Conservation (phyloP, 2,888 invertebrate genomes). For the Carterocephalus palaemon region DNA sequence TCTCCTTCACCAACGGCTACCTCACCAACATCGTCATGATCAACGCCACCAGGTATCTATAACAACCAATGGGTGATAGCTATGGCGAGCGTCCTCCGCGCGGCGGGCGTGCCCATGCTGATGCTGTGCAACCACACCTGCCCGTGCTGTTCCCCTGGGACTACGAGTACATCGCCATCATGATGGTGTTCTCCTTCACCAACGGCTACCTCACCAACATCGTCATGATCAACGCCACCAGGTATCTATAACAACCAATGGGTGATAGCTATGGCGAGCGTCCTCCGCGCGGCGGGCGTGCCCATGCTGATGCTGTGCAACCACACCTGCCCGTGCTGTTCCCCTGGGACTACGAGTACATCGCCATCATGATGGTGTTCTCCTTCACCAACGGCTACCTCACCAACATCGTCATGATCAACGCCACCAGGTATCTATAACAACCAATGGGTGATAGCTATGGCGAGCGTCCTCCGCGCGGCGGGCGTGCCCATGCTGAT, state of each 20-base stretch:
- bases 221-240: conserved; percentile 90
- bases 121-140: conserved; percentile 90
- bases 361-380: conserved; percentile 86
- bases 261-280: conserved; percentile 75
- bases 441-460: neutral
- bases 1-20: conserved; percentile 94
- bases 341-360: conserved; percentile 87
- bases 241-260: conserved; percentile 72
- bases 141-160: conserved; percentile 90
- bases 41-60: conserved; percentile 88
- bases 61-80: conserved; percentile 43
- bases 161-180: conserved; percentile 86
- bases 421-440: conserved; percentile 87
- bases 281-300: conserved; percentile 84
- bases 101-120: conserved; percentile 88
- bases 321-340: conserved; percentile 87
- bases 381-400: conserved; percentile 94
- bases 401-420: conserved; percentile 90
- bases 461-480: too few relatives aligned
- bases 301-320: conserved; percentile 94
- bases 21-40: conserved; percentile 92
- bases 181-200: conserved; percentile 87
- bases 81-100: conserved; percentile 81
- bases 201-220: conserved; percentile 96
- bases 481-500: too few relatives aligned